Percentiles rank a stretch among this genome's conserved stretches.
phyloP scores from a whole-genome alignment of 2,888 invertebrate species.

The Drosophila fulvimacula region DNA sequence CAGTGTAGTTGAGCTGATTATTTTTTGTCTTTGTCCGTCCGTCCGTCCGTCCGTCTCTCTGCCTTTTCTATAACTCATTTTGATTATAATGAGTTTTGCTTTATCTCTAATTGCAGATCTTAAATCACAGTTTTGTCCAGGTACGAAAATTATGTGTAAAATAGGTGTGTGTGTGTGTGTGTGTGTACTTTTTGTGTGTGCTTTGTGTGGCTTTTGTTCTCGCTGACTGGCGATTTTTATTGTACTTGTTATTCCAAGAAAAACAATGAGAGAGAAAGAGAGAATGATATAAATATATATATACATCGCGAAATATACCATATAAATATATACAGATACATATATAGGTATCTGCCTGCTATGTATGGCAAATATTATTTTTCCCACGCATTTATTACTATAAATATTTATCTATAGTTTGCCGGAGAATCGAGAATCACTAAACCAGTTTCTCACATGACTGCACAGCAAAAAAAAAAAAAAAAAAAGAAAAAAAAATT shows the following conservation, averaged over 20 bases:
- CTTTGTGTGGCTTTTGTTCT: conserved; percentile 35
- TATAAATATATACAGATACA: neutral
- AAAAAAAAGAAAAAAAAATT: no score
- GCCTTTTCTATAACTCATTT: conserved; percentile 66
- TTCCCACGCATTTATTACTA: conserved; percentile 75
- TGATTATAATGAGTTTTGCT: conserved; percentile 73
- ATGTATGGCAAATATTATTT: conserved; percentile 44
- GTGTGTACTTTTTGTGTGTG: conserved; percentile 15
- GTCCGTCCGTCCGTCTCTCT: neutral
- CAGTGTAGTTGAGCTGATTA: conserved; percentile 1
- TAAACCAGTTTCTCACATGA: conserved; percentile 62
- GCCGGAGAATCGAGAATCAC: conserved; percentile 21
- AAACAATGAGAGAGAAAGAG: conserved; percentile 3
- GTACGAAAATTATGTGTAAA: conserved; percentile 23
- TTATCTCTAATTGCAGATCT: conserved; percentile 74
- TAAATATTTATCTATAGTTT: conserved; percentile 61
- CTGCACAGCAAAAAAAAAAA: no score
- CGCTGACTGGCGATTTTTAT: conserved; percentile 57
- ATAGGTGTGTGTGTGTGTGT: conserved; percentile 16
- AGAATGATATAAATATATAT: neutral
- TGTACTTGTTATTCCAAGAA: conserved; percentile 19
- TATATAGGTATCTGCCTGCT: conserved; percentile 1
- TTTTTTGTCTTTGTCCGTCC: conserved; percentile 1
- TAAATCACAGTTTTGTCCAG: conserved; percentile 48
- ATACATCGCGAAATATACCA: neutral